phyloP scores from a whole-genome alignment of 2,888 invertebrate genomes.

The Synergus laeviventris region DNA sequence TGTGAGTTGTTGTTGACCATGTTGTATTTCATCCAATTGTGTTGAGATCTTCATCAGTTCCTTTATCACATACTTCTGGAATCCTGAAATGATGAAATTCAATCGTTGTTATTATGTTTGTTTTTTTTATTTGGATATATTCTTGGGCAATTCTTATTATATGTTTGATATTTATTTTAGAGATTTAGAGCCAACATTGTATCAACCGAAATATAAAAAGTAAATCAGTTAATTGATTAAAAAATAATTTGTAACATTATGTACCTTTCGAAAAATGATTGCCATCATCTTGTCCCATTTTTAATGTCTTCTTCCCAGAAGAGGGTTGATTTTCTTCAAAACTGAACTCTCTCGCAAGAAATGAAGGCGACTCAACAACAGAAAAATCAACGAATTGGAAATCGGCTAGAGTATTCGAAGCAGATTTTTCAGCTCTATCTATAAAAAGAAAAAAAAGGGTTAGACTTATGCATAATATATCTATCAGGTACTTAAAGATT shows the following conservation, averaged over 20 bases:
- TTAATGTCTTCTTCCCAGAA: not conserved
- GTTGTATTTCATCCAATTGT: conserved; percentile 6
- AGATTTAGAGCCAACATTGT: not conserved
- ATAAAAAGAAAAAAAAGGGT: not conserved
- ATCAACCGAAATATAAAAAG: not conserved
- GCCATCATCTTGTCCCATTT: not conserved
- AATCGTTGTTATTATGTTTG: not conserved
- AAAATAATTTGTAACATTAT: not conserved
- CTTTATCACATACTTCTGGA: conserved; percentile 13
- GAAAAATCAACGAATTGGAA: conserved; percentile 28
- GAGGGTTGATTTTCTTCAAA: not conserved
- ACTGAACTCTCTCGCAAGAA: conserved; percentile 3
- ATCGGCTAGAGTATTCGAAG: not conserved
- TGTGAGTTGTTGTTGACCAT: conserved; percentile 14
- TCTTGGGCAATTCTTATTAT: too few relatives aligned
- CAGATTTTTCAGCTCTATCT: not conserved
- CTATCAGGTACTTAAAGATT: not conserved
- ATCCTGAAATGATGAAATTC: not conserved
- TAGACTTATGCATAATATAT: not conserved
- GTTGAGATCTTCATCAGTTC: conserved; percentile 21
- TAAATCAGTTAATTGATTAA: not conserved
- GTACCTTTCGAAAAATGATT: conserved; percentile 19
- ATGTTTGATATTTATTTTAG: not conserved
- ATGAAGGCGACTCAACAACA: not conserved
- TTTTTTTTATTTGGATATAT: too few relatives aligned